These are phyloP conservation scores for Metaphire vulgaris DNA, from an alignment of 1,140 invertebrate species.

Conservation along the genomic window DNA sequence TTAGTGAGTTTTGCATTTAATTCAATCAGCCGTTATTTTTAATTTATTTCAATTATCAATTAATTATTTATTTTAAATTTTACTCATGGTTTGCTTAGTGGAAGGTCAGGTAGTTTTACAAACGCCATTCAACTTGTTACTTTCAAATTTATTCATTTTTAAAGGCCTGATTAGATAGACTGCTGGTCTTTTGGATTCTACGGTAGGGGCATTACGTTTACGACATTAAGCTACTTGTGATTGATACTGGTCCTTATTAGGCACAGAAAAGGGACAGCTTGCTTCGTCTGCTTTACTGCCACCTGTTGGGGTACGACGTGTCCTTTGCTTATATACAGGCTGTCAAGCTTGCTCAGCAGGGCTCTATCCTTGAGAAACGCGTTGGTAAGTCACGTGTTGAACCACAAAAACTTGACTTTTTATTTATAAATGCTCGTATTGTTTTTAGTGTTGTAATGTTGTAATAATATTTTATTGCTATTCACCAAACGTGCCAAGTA, in stretches of 20 bases:
- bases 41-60: too few species aligned
- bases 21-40: too few species aligned
- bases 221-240: too few species aligned
- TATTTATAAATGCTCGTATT: too few species aligned
- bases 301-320: constrained; percentile 44
- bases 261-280: constrained; percentile 34
- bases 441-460: too few species aligned
- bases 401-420: too few species aligned
- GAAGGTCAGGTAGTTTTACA: too few species aligned
- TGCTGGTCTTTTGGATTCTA: neutral
- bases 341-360: constrained; percentile 47
- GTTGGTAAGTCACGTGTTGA: constrained; percentile 34
- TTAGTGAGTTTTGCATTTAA: too few species aligned
- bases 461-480: too few species aligned
- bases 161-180: neutral
- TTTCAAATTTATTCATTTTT: neutral
- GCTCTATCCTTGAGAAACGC: constrained; percentile 40
- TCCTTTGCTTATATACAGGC: constrained; percentile 44
- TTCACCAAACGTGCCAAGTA: too few species aligned
- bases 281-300: constrained; percentile 39
- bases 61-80: neutral
- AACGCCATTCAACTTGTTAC: too few species aligned
- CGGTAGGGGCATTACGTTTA: too few species aligned
- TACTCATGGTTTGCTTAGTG: neutral
- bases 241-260: constrained; percentile 15